Evolutionary conservation across 30 jellyfish, hydroid and myxozoan genomes (phyloP).

Genomic region (Cassiopea xamachana): DNA sequence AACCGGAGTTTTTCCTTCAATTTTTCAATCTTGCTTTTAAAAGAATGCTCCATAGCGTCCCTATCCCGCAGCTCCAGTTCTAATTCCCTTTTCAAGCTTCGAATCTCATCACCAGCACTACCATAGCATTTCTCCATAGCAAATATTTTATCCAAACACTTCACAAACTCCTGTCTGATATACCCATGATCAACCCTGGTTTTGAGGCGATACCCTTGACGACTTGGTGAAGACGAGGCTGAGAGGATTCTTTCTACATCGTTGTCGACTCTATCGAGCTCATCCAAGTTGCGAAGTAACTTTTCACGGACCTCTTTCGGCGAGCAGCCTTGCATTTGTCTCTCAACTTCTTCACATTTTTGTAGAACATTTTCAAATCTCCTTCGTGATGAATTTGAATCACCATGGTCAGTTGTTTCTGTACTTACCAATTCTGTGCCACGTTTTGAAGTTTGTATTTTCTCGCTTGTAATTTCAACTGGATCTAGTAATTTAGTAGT

Average conservation of each 20-base stretch:
- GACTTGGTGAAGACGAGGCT: not conserved
- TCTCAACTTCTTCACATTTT: conserved; percentile 81
- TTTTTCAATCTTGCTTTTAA: conserved; percentile 60
- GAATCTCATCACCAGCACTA: conserved; percentile 85
- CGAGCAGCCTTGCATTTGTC: conserved; percentile 69
- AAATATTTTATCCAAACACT: conserved; percentile 83
- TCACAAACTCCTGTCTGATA: conserved; percentile 79
- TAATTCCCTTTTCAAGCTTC: conserved; percentile 51
- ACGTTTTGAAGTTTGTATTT: not conserved
- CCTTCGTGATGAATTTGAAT: not conserved
- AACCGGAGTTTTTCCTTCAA: conserved; percentile 53
- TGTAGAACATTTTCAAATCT: conserved; percentile 4
- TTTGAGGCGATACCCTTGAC: not conserved
- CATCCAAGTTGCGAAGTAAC: conserved; percentile 29
- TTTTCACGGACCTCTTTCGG: conserved; percentile 74
- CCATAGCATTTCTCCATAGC: conserved; percentile 83
- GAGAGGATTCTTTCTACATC: not conserved
- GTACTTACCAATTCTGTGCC: not conserved
- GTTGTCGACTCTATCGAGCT: conserved; percentile 50
- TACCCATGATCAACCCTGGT: conserved; percentile 42
- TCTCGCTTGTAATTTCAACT: not conserved
- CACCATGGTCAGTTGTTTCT: not conserved
- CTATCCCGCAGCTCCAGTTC: conserved; percentile 52
- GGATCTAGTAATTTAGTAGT: not conserved
- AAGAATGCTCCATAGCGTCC: conserved; percentile 44